Conservation (phyloP, 1,140 invertebrate species). For the Diabrotica virgifera region DNA sequence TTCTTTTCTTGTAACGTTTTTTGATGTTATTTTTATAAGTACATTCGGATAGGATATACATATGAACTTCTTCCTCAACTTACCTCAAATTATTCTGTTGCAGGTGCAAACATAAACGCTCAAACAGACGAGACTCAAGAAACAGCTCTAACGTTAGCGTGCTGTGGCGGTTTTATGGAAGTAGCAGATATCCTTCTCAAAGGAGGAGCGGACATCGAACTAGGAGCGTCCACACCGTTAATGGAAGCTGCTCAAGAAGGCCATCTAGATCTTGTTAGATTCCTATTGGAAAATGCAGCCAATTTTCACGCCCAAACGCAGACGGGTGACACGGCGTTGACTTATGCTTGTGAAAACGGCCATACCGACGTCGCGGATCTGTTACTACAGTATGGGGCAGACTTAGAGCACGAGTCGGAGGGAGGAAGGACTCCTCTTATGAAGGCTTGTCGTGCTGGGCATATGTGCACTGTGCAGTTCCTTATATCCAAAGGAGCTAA, state of each 20-base stretch:
- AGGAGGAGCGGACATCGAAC: constrained; percentile 91
- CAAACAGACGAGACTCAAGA: constrained; percentile 98
- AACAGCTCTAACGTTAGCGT: constrained; percentile 93
- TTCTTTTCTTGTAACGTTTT: background rate
- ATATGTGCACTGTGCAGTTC: constrained; percentile 96
- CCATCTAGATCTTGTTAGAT: constrained; percentile 89
- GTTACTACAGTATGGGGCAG: constrained; percentile 82
- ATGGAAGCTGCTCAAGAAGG: constrained; percentile 99
- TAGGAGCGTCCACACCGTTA: constrained; percentile 94
- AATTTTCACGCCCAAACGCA: constrained; percentile 91
- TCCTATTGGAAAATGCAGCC: constrained; percentile 79
- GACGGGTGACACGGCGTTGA: constrained; percentile 82
- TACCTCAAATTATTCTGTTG: background rate
- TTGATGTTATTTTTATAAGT: constrained; percentile 8
- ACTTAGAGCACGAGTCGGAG: constrained; percentile 92
- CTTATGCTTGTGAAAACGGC: constrained; percentile 95
- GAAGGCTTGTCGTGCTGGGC: constrained; percentile 99
- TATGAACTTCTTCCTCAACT: too few relatives aligned
- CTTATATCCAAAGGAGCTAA: constrained; percentile 91
- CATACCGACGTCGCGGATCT: constrained; percentile 92
- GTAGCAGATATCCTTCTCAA: constrained; percentile 97
- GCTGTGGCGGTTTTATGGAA: constrained; percentile 95
- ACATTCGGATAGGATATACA: too few relatives aligned
- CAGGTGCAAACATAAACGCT: constrained; percentile 93
- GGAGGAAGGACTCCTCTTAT: constrained; percentile 94